Percentiles rank a stretch among this genome's conserved stretches.
phyloP scores from a whole-genome alignment of 1,140 invertebrate genomes.

The Hestina assimilis region DNA sequence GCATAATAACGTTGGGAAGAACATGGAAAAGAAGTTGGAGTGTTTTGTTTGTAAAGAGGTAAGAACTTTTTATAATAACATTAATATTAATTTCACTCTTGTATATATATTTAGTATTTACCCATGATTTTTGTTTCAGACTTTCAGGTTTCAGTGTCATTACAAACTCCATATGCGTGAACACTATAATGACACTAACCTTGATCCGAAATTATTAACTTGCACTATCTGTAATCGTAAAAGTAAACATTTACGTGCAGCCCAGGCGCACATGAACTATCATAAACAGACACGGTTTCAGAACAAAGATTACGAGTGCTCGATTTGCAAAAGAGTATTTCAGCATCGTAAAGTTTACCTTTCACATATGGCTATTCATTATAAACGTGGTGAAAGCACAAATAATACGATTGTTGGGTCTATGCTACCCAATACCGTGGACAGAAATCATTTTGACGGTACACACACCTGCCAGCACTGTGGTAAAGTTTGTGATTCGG shows the following conservation, averaged over 20 bases:
- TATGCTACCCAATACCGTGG: constrained; percentile 31
- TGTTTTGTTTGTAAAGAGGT: constrained; percentile 71
- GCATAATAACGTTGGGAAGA: constrained; percentile 59
- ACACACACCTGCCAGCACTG: constrained; percentile 63
- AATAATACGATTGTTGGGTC: constrained; percentile 56
- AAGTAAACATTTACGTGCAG: constrained; percentile 71
- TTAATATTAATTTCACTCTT: background rate
- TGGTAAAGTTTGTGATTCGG: constrained; percentile 66
- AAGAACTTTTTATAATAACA: constrained; percentile 15
- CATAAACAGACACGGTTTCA: constrained; percentile 72
- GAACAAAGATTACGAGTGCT: constrained; percentile 69
- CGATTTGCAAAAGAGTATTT: constrained; percentile 70
- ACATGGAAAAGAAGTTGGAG: constrained; percentile 50
- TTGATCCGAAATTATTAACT: constrained; percentile 62
- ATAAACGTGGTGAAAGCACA: constrained; percentile 59
- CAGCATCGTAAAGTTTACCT: constrained; percentile 64
- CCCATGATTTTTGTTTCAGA: constrained; percentile 38
- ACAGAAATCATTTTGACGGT: constrained; percentile 44
- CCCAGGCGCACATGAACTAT: constrained; percentile 70
- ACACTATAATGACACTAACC: constrained; percentile 63
- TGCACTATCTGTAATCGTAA: constrained; percentile 65
- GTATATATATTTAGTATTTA: background rate
- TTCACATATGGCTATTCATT: constrained; percentile 68
- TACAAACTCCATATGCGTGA: constrained; percentile 71
- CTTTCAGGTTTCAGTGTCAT: constrained; percentile 66